These are phyloP conservation scores for Laticauda laticaudata DNA, from an alignment of 2,113 vertebrate genomes.

Conservation along the genomic window DNA sequence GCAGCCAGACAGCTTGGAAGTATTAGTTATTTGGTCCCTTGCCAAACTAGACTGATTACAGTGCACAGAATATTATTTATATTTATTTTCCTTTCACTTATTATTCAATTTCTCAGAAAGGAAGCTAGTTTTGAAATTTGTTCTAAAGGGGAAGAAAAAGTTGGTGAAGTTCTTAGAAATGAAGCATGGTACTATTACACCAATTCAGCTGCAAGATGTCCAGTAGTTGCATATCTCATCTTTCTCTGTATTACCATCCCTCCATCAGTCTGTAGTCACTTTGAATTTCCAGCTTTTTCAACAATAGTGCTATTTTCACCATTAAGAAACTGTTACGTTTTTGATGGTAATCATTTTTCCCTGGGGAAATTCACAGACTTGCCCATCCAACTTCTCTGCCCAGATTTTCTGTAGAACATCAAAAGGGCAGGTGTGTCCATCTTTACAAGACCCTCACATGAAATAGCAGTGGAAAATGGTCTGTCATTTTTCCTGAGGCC, in stretches of 20 bases:
- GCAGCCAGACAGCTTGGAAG: not conserved
- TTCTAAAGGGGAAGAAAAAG: not conserved
- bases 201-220: not conserved
- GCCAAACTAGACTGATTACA: not conserved
- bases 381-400: not conserved
- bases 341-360: not conserved
- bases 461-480: not conserved
- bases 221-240: not conserved
- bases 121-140: not conserved
- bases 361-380: not conserved
- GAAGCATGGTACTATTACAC: not conserved
- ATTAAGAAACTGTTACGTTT: not conserved
- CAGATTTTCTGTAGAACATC: not conserved
- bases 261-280: not conserved
- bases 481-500: not conserved
- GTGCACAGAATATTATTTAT: not conserved
- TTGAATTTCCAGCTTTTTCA: not conserved
- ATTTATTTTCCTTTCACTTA: not conserved
- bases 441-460: not conserved
- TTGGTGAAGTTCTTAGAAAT: not conserved
- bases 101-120: not conserved
- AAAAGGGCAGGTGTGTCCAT: not conserved
- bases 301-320: not conserved
- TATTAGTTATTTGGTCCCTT: slow-evolving; percentile 7
- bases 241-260: not conserved